Conservation (phyloP, 2,888 invertebrate genomes). For the Ceraclea dissimilis region DNA sequence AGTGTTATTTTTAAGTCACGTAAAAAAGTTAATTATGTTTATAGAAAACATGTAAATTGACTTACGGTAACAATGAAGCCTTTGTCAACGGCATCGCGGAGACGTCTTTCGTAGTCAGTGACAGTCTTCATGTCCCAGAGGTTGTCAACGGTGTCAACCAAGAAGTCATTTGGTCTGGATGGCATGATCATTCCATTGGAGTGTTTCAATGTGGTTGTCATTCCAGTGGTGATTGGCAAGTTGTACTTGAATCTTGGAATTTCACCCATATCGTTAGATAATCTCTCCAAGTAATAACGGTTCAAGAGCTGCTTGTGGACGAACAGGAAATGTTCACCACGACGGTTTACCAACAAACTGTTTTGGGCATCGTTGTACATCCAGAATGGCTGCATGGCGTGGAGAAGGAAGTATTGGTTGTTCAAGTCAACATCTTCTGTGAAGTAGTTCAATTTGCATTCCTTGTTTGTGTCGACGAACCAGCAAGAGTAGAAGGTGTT, state of each 20-base stretch:
- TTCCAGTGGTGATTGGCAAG: conserved; percentile 45
- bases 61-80: conserved; percentile 38
- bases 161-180: conserved; percentile 40
- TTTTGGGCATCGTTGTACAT: conserved; percentile 38
- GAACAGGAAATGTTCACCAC: conserved; percentile 42
- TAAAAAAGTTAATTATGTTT: too few relatives aligned
- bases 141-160: conserved; percentile 30
- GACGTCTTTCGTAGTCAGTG: conserved; percentile 37
- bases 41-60: conserved; percentile 4
- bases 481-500: conserved; percentile 61
- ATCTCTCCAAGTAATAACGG: conserved; percentile 55
- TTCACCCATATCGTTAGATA: conserved; percentile 51
- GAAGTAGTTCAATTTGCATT: conserved; percentile 47
- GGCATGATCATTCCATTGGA: conserved; percentile 52
- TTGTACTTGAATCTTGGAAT: conserved; percentile 52
- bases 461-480: conserved; percentile 47
- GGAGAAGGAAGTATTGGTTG: conserved; percentile 48
- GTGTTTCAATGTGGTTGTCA: conserved; percentile 50
- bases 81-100: conserved; percentile 42
- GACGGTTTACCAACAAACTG: conserved; percentile 32
- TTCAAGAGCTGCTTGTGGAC: conserved; percentile 41
- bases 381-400: conserved; percentile 50
- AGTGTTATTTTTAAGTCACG: conserved; percentile 25
- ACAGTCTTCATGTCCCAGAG: conserved; percentile 29
- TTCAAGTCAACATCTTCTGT: conserved; percentile 60